Evolutionary conservation across 1,140 invertebrate species (phyloP), one percentile per base, ranked within the genome.

Genomic region (Oncopeltus fasciatus): DNA sequence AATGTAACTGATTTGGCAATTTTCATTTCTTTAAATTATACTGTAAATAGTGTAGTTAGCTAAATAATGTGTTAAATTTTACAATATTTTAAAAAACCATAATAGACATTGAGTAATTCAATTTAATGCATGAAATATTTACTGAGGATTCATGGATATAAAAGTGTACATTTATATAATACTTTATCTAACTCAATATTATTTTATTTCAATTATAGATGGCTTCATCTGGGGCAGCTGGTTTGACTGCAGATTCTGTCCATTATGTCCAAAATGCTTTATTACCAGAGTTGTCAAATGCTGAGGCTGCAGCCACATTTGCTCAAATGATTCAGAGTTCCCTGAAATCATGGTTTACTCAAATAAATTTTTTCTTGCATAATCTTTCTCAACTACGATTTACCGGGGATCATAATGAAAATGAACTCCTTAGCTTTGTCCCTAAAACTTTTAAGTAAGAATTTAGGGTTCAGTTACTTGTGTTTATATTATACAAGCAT

Each of bases 311-410:
- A 0, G 91, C 92, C 21, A 84, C 87, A 33, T 97, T 97, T 76
- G 90, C 93, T 1, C 77, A 88, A 29, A 87, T 95, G 80, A 95
- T 97, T 71, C 86, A 93, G 72, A 88, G 86, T 66, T 91, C 89
- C 18, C 74, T 92, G 8, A 90, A 90, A 74, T 80, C 76, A 5
- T 86, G 90, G 79, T 96, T 94, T 67, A 95, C 92, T 0, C 92
- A 95, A 65, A 90, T 98, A 66, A 98, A 98, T 76, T 98, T 98
- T 74, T 98, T 98, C 74, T 76, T 98, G 26, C 95, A 98, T 73
- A 98, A 96, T 74, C 74, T 99, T 66, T 94, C 92, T 2, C 96
- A 99, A 72, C 75, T 96, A 62, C 81, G 92, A 64, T 95, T 95
- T 66, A 86, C 87, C 33, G 86, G 85, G 2, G 90, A 92, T 60